Percentiles rank a stretch among this genome's conserved stretches.
Evolutionary conservation across 1,140 invertebrate genomes (phyloP).

Genomic region (Papilio glaucus): DNA sequence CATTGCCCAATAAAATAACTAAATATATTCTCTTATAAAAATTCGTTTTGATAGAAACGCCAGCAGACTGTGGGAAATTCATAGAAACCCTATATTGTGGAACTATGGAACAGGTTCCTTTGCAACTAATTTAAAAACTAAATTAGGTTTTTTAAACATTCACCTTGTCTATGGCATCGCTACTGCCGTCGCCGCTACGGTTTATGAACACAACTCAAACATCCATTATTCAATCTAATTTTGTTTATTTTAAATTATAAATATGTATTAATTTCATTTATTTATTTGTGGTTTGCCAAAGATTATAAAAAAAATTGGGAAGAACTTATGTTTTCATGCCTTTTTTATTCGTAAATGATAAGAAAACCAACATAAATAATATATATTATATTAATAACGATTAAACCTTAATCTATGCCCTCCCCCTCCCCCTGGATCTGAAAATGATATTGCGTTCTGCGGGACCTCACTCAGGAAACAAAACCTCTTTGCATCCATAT

Average conservation of each 20-base stretch:
- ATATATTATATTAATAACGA: too few species aligned
- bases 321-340: neutral
- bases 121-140: constrained; percentile 31
- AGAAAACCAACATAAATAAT: too few species aligned
- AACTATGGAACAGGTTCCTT: neutral
- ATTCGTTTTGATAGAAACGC: too few species aligned
- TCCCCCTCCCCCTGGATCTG: too few species aligned
- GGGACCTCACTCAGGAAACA: too few species aligned
- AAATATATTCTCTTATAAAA: too few species aligned
- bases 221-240: constrained; percentile 26
- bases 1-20: too few species aligned
- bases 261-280: neutral
- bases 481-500: too few species aligned
- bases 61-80: too few species aligned
- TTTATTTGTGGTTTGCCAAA: neutral
- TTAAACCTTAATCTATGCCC: too few species aligned
- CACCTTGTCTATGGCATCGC: constrained; percentile 24
- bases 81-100: neutral
- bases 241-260: neutral
- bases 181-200: constrained; percentile 23
- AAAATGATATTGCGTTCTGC: too few species aligned
- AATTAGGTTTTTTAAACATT: constrained; percentile 30
- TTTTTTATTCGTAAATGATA: neutral
- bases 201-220: constrained; percentile 21
- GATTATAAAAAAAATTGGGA: neutral